Base-by-base conservation (phyloP, 1,140 invertebrate species). In the Lucilia sericata region DNA sequence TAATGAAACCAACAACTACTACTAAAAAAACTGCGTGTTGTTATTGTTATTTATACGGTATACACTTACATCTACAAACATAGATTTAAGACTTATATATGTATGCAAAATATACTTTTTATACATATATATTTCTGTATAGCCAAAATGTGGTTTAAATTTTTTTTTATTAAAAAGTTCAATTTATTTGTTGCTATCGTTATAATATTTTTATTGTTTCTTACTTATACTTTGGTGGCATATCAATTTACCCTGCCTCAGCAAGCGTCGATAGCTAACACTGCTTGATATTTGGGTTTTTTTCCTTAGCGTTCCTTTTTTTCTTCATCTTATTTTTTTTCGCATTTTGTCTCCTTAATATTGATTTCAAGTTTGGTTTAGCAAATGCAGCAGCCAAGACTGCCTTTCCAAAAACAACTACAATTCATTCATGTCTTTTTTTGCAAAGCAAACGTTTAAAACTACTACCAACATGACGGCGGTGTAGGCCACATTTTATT, bases 211-310 rank as follows among this genome's bases (percentile, higher is more conserved):
- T 36, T 42, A 36, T 76, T 76, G 75, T 42, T 47, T 42, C 30
- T 19, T 80, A 55, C 30, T 19, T 80, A 55, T 49, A 74, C 19
- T 19, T 74, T 80, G 82, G 75, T 83, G 85, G 85, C 85, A 85
- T 84, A 84, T 85, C 83, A 84, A 85, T 85, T 85, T 85, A 84
- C 51, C 19, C 9, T n/a, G 80, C 34, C 82, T 47, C 84, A 85
- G 83, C 82, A 88, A 86, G 85, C 87, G 88, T 82, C 88, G 87
- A 88, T 89, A 88, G 88, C 86, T 87, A 85, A 86, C 87, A 86
- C 88, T 88, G 88, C 86, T 85, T 85, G 84, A 74, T 85, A 55
- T 83, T 30, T 30, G 25, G n/a, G n/a, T 30, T 30, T 30, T 82
- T 84, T 76, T 42, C 42, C 42, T 60, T 60, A n/a, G 0, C 14